Evolutionary conservation across 2,888 invertebrate genomes (phyloP), one percentile per base, ranked within the genome.

Genomic region (Cryptus viduatorius): DNA sequence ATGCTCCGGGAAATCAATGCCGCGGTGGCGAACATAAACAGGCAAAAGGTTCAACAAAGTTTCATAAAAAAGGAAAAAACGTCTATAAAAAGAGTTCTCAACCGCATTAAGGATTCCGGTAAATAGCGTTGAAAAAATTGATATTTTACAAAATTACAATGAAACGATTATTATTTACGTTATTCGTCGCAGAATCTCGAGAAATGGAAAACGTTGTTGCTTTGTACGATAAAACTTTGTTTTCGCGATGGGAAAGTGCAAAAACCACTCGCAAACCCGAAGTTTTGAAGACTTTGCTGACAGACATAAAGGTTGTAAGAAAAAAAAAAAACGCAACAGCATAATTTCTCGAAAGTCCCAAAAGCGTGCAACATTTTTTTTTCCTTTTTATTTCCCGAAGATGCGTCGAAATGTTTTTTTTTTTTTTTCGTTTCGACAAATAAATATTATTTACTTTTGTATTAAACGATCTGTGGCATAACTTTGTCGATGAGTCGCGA

Each of bases 171-270:
- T n/a, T 19, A 37, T 4, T 8, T 8, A 37, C 37, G 37, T 37
- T 75, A 68, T 75, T 68, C 7, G 12, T 42, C 65, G 19, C 50
- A 91, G 92, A 92, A 89, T 86, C 89, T 56, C 86, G 89, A 67
- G 91, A 92, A 86, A 90, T 92, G 89, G 92, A 93, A 85, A 89
- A 88, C 8, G 86, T 91, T 12, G 87, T 93, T n/a, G 89, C 91
- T 24, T 87, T 88, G 7, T 90, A 92, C 69, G 93, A 94, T 80
- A 92, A 91, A 82, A 84, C 90, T 8, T 86, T 93, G 81, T 89
- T 90, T 64, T 86, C 86, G 19, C 88, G 90, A 48, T 94, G 94
- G 94, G 91, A 91, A 61, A 91, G 69, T 37, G 83, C 89, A 5
- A 91, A 90, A 65, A 86, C 88, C 19, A 90, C 90, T 8, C 88